Percentiles rank a stretch among this genome's conserved stretches.
These are phyloP conservation scores for Drosophila neonasuta DNA, from an alignment of 2,888 invertebrate species.

Conservation along the genomic window DNA sequence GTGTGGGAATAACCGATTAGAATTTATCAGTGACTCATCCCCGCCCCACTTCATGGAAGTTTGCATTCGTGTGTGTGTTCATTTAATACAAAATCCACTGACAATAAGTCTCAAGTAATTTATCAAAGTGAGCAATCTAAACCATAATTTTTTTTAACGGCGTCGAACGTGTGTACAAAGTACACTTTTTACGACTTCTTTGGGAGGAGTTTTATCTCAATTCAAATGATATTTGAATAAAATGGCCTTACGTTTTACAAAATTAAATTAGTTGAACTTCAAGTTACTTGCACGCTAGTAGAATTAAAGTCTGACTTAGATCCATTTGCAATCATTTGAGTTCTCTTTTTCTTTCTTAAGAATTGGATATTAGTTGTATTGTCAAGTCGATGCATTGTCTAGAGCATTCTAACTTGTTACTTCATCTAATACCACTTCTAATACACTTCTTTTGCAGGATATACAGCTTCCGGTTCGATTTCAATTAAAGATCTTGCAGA, in stretches of 20 bases:
- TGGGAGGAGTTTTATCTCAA: background rate
- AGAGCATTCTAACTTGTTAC: constrained; percentile 21
- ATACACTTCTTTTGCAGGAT: constrained; percentile 58
- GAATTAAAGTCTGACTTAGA: background rate
- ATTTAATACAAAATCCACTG: background rate
- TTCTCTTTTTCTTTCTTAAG: background rate
- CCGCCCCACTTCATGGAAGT: background rate
- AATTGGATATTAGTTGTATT: constrained; percentile 3
- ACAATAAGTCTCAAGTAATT: background rate
- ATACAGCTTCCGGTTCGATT: constrained; percentile 85
- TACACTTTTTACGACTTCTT: background rate
- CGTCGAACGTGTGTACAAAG: background rate
- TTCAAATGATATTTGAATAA: background rate
- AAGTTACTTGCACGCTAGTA: constrained; percentile 1
- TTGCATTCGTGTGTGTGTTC: background rate
- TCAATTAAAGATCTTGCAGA: constrained; percentile 79
- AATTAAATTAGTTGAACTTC: background rate
- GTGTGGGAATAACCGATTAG: background rate
- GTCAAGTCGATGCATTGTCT: constrained; percentile 7
- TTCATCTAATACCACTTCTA: constrained; percentile 15
- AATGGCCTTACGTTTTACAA: background rate
- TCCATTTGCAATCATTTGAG: background rate
- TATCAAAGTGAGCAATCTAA: background rate
- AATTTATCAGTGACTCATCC: background rate
- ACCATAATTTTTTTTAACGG: background rate